Evolutionary conservation across 1,140 invertebrate genomes (phyloP).

Genomic region (Aleiodes sp.): DNA sequence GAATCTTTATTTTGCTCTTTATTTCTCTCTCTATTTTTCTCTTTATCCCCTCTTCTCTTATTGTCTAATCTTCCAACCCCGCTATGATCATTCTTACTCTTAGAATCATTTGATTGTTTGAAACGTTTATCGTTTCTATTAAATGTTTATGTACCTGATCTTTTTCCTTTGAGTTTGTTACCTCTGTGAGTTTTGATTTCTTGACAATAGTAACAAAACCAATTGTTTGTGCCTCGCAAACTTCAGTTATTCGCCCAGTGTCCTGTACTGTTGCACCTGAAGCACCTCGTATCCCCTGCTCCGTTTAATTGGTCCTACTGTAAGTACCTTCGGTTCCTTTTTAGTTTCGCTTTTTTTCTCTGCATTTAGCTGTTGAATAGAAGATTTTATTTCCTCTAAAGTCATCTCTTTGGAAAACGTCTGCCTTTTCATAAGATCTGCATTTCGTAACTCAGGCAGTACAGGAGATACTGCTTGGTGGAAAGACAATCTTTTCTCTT

Average conservation of each 20-base stretch:
- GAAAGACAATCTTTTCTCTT: conserved; percentile 39
- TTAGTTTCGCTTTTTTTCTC: conserved; percentile 20
- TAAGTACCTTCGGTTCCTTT: neutral
- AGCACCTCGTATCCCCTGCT: neutral
- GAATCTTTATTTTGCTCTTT: too few relatives aligned
- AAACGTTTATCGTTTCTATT: too few relatives aligned
- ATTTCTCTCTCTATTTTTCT: too few relatives aligned
- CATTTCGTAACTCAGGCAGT: conserved; percentile 34
- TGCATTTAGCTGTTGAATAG: conserved; percentile 33
- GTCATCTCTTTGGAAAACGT: conserved; percentile 27
- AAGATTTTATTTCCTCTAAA: conserved; percentile 34
- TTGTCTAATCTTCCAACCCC: too few relatives aligned
- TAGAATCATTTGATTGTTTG: too few relatives aligned
- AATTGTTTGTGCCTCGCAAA: neutral
- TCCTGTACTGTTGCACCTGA: conserved; percentile 17
- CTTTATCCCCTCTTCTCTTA: too few relatives aligned
- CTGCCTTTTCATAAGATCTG: conserved; percentile 19
- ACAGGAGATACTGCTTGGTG: conserved; percentile 37
- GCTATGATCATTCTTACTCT: too few relatives aligned
- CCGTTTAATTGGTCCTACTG: neutral
- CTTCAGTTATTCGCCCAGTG: neutral
- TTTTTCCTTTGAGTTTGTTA: too few relatives aligned
- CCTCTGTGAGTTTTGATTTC: neutral
- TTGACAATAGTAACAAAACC: conserved; percentile 25
- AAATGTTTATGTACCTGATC: too few relatives aligned